These are phyloP conservation scores for Cepaea hortensis DNA, from an alignment of 2,888 invertebrate genomes.

Conservation along the genomic window DNA sequence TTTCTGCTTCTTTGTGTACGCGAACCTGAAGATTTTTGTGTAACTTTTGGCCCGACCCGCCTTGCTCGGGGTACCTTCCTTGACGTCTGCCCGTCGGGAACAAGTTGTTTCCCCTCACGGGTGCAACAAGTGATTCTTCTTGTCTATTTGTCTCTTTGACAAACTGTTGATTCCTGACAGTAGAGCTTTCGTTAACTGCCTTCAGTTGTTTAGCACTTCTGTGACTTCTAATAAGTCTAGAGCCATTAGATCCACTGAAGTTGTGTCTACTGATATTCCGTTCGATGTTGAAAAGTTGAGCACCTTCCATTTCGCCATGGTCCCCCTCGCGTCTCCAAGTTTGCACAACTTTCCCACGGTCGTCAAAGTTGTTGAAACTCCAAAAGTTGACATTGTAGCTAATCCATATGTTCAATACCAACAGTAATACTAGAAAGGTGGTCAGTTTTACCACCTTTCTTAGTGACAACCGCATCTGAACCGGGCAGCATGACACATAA, in stretches of 20 bases:
- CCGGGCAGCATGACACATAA: slow-evolving; percentile 33
- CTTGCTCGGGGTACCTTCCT: not conserved
- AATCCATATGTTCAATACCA: slow-evolving; percentile 53
- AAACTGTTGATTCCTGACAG: not conserved
- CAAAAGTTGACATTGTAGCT: slow-evolving; percentile 49
- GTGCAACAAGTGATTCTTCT: too few species aligned
- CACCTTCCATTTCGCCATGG: slow-evolving; percentile 48
- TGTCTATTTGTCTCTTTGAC: not conserved
- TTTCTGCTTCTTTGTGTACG: not conserved
- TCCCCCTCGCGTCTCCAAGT: slow-evolving; percentile 42
- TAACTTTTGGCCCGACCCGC: too few species aligned
- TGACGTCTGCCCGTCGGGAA: not conserved
- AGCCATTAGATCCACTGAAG: not conserved
- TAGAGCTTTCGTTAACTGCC: not conserved
- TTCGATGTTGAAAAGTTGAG: not conserved
- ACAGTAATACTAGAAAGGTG: slow-evolving; percentile 48
- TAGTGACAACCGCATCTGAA: slow-evolving; percentile 57
- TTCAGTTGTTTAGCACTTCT: slow-evolving; percentile 52
- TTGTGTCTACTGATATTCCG: not conserved
- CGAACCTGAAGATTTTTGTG: not conserved
- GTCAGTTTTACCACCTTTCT: slow-evolving; percentile 56
- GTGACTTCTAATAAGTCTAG: slow-evolving; percentile 40
- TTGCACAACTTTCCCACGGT: slow-evolving; percentile 51
- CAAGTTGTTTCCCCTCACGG: slow-evolving; percentile 14
- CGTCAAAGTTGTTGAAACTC: slow-evolving; percentile 44